phyloP scores from a whole-genome alignment of 2,797 vertebrate genomes.

The Dipus sagitta region DNA sequence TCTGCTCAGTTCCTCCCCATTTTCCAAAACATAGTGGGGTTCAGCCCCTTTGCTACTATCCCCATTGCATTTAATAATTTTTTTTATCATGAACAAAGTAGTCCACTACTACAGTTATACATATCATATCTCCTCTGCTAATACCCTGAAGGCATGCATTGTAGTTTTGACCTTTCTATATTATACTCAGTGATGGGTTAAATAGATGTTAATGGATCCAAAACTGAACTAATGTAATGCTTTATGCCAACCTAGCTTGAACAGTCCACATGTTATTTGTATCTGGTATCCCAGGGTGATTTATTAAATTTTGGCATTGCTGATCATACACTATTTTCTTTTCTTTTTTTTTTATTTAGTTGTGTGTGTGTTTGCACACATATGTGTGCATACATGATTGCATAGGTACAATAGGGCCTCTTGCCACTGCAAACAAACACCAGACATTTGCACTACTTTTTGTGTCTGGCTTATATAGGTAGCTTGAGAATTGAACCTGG shows the following conservation, averaged over 20 bases:
- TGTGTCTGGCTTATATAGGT: no score
- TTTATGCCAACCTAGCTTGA: constrained; percentile 32
- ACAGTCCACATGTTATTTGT: background rate
- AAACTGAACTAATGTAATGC: background rate
- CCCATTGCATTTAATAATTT: background rate
- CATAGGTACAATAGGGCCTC: no score
- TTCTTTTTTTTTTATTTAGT: background rate
- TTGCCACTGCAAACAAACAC: no score
- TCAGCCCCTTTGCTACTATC: accelerated
- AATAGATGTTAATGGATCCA: constrained; percentile 33
- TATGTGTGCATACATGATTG: no score
- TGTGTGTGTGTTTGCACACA: no score
- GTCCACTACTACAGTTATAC: background rate
- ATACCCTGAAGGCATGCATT: background rate
- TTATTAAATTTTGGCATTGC: background rate
- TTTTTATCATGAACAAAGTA: background rate
- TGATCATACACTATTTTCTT: background rate
- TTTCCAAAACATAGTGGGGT: background rate
- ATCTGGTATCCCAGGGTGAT: background rate
- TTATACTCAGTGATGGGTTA: background rate
- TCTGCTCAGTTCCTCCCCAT: background rate
- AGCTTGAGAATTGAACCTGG: no score
- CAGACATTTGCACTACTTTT: no score
- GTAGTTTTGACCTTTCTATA: constrained; percentile 18
- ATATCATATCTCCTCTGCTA: background rate